phyloP scores from a whole-genome alignment of 2,113 vertebrate genomes.

The Capricornis sumatraensis region DNA sequence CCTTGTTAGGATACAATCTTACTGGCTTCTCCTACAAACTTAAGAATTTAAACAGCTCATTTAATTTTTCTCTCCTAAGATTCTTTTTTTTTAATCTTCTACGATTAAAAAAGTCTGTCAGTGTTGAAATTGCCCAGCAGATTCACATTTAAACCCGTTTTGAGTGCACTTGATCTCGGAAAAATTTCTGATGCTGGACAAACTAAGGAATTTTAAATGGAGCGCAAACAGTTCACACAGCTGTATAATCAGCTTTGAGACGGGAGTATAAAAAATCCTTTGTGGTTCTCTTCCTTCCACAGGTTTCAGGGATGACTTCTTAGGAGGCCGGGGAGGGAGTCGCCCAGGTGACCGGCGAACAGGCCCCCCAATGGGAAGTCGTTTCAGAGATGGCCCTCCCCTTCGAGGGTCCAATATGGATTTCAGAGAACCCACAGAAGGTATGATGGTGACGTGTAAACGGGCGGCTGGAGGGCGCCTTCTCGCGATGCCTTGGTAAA shows the following conservation, averaged over 20 bases:
- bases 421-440: slow-evolving; percentile 98
- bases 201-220: not conserved
- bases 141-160: not conserved
- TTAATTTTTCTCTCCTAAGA: slow-evolving; percentile 21
- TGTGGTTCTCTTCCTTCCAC: slow-evolving; percentile 32
- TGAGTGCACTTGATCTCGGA: not conserved
- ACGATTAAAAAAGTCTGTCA: not conserved
- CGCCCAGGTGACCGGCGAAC: slow-evolving; percentile 91
- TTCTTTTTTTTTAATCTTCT: not conserved
- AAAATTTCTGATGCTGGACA: not conserved
- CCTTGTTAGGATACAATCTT: not conserved
- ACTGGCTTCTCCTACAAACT: not conserved
- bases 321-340: slow-evolving; percentile 90
- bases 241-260: not conserved
- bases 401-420: slow-evolving; percentile 88
- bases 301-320: slow-evolving; percentile 94
- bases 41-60: not conserved
- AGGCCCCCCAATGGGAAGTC: slow-evolving; percentile 81
- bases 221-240: not conserved
- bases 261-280: not conserved
- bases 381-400: slow-evolving; percentile 92
- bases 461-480: not conserved
- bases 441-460: slow-evolving; percentile 64
- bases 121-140: not conserved
- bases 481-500: not conserved